These are phyloP conservation scores for Ooceraea biroi DNA, from an alignment of 1,140 invertebrate genomes.

Conservation along the genomic window DNA sequence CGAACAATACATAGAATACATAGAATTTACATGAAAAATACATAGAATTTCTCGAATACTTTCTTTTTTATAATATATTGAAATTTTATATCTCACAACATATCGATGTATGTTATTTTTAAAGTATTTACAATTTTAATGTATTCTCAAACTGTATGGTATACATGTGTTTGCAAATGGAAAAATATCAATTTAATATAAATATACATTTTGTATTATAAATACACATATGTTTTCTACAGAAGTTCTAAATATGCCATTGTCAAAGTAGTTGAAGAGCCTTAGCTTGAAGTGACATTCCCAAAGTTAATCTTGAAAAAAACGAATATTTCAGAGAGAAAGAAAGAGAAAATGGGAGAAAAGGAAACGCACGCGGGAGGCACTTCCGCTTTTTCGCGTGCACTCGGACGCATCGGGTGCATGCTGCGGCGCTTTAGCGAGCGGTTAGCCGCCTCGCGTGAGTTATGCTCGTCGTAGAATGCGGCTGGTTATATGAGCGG, in stretches of 20 bases:
- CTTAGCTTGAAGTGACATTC: neutral
- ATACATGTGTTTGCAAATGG: neutral
- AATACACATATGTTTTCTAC: neutral
- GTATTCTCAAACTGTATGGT: neutral
- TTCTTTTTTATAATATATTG: too few species aligned
- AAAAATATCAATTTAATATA: neutral
- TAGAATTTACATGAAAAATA: too few species aligned
- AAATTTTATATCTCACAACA: neutral
- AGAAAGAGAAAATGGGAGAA: too few species aligned
- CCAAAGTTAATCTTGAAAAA: neutral
- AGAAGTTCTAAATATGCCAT: neutral
- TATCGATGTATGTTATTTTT: slow-evolving; percentile 7
- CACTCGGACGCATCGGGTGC: neutral
- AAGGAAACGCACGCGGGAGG: neutral
- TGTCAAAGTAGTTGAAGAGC: neutral
- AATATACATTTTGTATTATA: neutral
- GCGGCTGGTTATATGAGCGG: slow-evolving; percentile 77
- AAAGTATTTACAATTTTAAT: neutral
- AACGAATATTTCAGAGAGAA: neutral
- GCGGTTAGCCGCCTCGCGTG: slow-evolving; percentile 73
- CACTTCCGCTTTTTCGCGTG: slow-evolving; percentile 7
- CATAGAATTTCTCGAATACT: too few species aligned
- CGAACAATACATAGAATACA: too few species aligned
- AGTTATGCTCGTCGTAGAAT: slow-evolving; percentile 78
- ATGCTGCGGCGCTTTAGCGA: slow-evolving; percentile 9